Conservation (phyloP, 1,140 invertebrate species). For the Penaeus vannamei region DNA sequence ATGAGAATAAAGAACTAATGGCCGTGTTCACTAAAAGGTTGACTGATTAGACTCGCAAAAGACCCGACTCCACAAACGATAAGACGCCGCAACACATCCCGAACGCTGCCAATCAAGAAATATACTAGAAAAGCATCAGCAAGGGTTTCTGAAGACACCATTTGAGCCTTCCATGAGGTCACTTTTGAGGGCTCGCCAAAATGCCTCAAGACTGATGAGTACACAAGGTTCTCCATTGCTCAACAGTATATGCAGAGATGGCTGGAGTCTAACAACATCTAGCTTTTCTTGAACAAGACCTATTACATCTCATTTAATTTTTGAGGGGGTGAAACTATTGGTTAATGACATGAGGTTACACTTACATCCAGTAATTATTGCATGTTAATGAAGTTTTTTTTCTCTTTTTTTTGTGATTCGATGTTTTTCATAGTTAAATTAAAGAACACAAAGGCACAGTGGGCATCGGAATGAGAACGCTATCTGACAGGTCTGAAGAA, state of each 20-base stretch:
- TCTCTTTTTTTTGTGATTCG: constrained; percentile 1
- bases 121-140: neutral
- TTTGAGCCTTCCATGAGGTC: no score
- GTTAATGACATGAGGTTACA: no score
- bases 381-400: neutral
- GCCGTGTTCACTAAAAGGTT: constrained; percentile 26
- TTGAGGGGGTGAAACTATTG: no score
- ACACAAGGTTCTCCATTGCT: no score
- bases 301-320: no score
- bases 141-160: no score
- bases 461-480: neutral
- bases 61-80: constrained; percentile 13
- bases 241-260: no score
- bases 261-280: no score
- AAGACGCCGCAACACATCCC: neutral
- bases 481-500: no score
- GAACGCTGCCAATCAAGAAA: neutral
- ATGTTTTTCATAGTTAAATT: constrained; percentile 18
- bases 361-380: constrained; percentile 10
- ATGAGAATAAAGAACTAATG: constrained; percentile 27
- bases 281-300: no score
- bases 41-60: neutral
- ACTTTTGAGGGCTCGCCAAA: no score
- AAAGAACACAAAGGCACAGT: constrained; percentile 21
- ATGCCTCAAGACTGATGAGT: no score